Percentiles rank a stretch among this genome's conserved stretches.
Evolutionary conservation across 2,113 vertebrate species (phyloP).

Genomic region (Petroica traversi): DNA sequence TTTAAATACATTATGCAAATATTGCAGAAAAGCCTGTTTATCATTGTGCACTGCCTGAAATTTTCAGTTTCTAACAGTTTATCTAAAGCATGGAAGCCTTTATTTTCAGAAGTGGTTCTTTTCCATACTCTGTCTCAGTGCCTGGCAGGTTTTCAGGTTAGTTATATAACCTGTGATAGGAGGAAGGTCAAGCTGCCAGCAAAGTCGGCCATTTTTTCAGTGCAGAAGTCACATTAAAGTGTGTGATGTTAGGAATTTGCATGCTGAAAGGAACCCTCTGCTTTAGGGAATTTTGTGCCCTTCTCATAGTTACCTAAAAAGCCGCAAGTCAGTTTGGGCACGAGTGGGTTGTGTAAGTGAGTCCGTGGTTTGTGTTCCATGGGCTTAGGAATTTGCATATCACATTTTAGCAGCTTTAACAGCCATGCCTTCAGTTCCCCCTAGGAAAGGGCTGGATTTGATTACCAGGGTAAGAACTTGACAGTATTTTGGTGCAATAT

Average conservation of each 20-base stretch:
- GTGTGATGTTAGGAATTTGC: background rate
- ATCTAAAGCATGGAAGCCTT: background rate
- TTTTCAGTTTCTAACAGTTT: background rate
- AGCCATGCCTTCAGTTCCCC: background rate
- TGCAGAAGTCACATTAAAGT: background rate
- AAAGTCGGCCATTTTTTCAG: background rate
- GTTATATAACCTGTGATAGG: constrained; percentile 6
- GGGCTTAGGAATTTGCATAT: background rate
- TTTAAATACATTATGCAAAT: background rate
- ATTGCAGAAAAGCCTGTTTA: background rate
- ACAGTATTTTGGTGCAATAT: background rate
- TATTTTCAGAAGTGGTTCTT: constrained; percentile 2
- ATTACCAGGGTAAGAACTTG: background rate
- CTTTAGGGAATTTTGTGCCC: background rate
- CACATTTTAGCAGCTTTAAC: background rate
- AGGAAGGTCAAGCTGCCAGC: constrained; percentile 28
- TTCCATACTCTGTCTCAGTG: background rate
- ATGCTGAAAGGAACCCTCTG: background rate
- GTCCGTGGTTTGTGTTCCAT: background rate
- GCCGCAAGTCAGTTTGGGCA: background rate
- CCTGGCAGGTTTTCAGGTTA: constrained; percentile 47
- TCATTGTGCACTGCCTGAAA: background rate
- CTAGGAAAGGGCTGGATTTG: background rate
- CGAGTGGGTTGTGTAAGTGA: background rate
- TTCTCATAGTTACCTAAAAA: background rate